phyloP scores from a whole-genome alignment of 2,113 vertebrate genomes.

The Cepphus grylle region DNA sequence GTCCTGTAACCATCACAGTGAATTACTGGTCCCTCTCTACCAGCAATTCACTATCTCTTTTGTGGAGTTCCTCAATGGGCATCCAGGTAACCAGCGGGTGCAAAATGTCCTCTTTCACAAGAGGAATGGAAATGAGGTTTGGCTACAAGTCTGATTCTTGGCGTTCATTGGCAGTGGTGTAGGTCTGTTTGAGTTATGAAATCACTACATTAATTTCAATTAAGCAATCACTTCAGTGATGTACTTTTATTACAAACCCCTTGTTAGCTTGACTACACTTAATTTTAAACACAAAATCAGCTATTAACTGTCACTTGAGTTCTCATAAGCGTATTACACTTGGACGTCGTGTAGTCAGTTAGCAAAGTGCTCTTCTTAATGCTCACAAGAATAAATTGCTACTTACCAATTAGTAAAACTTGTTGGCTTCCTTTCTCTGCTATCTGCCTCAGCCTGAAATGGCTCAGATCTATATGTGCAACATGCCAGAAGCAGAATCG shows the following conservation, averaged over 20 bases:
- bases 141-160: neutral
- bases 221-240: neutral
- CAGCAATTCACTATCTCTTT: neutral
- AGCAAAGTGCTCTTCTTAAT: neutral
- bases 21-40: neutral
- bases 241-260: neutral
- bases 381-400: neutral
- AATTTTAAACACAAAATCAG: neutral
- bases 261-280: neutral
- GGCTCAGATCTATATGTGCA: neutral
- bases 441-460: neutral
- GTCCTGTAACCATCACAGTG: neutral
- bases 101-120: neutral
- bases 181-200: neutral
- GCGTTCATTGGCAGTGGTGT: neutral
- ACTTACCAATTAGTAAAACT: neutral
- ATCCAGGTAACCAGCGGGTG: neutral
- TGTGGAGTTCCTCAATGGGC: neutral
- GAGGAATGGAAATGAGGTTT: neutral
- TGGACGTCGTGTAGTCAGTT: neutral
- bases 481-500: neutral
- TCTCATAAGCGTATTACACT: neutral
- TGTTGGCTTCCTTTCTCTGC: neutral
- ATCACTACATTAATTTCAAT: neutral
- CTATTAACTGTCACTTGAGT: neutral